Percentiles rank a stretch among this genome's conserved stretches.
These are phyloP conservation scores for Hipposideros armiger DNA, from an alignment of 2,113 vertebrate species.

Conservation along the genomic window DNA sequence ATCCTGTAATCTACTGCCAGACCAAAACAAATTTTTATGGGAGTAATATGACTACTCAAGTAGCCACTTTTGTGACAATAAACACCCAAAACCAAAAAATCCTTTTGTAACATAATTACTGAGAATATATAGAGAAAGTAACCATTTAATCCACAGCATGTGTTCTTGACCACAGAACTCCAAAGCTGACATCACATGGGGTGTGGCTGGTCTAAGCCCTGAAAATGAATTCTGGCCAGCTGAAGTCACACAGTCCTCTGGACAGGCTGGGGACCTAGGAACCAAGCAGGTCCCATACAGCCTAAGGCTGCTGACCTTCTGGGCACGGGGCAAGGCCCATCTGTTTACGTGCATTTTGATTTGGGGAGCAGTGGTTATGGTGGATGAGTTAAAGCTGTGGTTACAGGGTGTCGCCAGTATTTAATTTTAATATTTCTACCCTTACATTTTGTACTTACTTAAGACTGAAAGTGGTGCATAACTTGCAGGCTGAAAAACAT, in stretches of 20 bases:
- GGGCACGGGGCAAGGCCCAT: conserved; percentile 69
- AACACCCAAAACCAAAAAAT: conserved; percentile 74
- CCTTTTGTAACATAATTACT: conserved; percentile 81
- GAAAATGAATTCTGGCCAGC: conserved; percentile 65
- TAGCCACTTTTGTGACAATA: conserved; percentile 77
- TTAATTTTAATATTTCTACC: conserved; percentile 70
- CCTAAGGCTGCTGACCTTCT: conserved; percentile 73
- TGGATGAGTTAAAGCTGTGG: conserved; percentile 69
- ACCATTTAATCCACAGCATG: conserved; percentile 80
- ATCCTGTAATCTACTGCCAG: conserved; percentile 44
- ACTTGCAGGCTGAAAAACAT: not conserved
- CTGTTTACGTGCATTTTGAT: conserved; percentile 68
- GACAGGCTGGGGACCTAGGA: conserved; percentile 20
- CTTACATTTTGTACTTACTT: conserved; percentile 56
- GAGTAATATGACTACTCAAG: conserved; percentile 69
- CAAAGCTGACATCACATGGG: conserved; percentile 72
- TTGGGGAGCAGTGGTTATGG: conserved; percentile 49
- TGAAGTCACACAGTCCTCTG: conserved; percentile 57
- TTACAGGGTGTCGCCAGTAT: conserved; percentile 66
- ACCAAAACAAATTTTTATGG: conserved; percentile 76
- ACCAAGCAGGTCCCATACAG: conserved; percentile 40
- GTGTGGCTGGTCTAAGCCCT: conserved; percentile 55
- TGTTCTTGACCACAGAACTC: conserved; percentile 72
- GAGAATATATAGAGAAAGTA: conserved; percentile 78
- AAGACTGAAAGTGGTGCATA: conserved; percentile 28